Evolutionary conservation across 2,113 vertebrate genomes (phyloP), one percentile per base, ranked within the genome.

Genomic region (Axis porcinus): DNA sequence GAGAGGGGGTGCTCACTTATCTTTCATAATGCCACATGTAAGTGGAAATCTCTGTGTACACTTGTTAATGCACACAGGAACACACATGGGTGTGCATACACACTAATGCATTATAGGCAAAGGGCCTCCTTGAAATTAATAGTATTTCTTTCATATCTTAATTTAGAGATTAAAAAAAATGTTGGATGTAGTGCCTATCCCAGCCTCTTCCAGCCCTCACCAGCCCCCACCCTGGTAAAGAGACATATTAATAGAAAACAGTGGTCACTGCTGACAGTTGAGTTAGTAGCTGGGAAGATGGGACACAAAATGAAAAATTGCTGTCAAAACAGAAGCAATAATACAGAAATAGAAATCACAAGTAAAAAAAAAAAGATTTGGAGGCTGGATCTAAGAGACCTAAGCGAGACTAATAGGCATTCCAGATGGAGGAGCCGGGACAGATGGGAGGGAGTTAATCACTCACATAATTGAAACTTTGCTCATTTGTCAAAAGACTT

Each of bases 391-490:
- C 70, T 84, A 13, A 30, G 87, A 95, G 86, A 82, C 84, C 86
- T 96, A 92, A 81, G 79, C 81, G 84, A 90, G 96, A 96, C 79
- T 94, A 96, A 96, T 54, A 86, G 92, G 79, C 58, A 33, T 94
- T 96, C 89, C 98, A 97, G 94, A 90, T 96, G 97, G 97, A 94
- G 70, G 70, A 64, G 40, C 58, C 9, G n/a, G 82, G 94, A 95
- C 96, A 96, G 97, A 97, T 94, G 98, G 96, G 58, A 96, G 60
- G 62, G 70, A 97, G 92, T 97, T 97, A 96, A 96, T 97, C 94
- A 84, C n/a, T 58, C 40, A 60, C n/a, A 21, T 95, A 91, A 85
- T 74, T 92, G 95, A 95, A 97, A 96, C 85, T 96, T 96, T 27
- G 40, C 96, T 93, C 64, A 43, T 96, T 91, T 96, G 86, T 96